These are phyloP conservation scores for Clarias fuscus DNA, from an alignment of 2,797 vertebrate species.

Conservation along the genomic window DNA sequence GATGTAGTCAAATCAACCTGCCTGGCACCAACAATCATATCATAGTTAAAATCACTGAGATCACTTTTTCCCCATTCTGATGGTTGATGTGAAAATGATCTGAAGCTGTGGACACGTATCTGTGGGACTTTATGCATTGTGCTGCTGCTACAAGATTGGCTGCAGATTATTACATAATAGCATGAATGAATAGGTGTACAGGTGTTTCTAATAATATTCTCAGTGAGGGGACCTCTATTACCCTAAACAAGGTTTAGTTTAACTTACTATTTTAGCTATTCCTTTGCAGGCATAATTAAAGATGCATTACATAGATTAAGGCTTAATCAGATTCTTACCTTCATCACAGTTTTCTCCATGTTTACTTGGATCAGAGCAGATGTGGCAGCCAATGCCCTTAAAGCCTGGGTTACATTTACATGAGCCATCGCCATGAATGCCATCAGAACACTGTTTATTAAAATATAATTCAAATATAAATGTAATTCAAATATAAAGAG, in stretches of 20 bases:
- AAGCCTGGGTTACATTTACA: conserved; percentile 84
- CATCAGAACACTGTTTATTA: conserved; percentile 83
- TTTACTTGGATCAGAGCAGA: conserved; percentile 84
- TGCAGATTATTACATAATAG: neutral
- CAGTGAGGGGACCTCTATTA: neutral
- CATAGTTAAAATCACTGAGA: neutral
- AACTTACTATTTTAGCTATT: neutral
- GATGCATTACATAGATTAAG: neutral
- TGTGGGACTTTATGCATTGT: neutral
- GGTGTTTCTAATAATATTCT: neutral
- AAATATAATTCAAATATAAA: neutral
- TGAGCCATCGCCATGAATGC: conserved; percentile 83
- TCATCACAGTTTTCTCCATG: conserved; percentile 87
- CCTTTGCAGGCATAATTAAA: neutral
- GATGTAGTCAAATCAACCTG: neutral
- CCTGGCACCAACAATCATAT: neutral
- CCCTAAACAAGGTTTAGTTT: neutral
- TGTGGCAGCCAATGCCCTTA: conserved; percentile 89
- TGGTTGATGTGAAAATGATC: neutral
- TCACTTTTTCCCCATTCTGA: neutral
- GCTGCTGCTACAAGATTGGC: neutral
- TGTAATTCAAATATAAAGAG: neutral
- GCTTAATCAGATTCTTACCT: conserved; percentile 71
- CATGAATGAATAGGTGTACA: neutral
- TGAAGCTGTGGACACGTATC: neutral